Evolutionary conservation across 2,113 vertebrate genomes (phyloP).

Genomic region (Nesoenas mayeri): DNA sequence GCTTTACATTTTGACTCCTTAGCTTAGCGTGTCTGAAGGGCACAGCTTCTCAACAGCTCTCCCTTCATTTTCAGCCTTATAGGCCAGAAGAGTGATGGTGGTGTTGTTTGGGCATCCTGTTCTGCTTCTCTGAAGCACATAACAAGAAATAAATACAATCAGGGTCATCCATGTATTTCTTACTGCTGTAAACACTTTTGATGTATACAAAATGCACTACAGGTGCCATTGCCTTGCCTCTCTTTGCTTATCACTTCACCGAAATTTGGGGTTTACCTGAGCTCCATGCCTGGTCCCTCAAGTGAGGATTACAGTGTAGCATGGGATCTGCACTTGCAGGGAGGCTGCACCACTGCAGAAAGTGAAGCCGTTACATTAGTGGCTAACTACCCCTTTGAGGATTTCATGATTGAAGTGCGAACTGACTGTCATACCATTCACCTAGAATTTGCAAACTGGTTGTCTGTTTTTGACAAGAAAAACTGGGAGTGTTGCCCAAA

Average conservation of each 20-base stretch:
- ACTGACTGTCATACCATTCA: not conserved
- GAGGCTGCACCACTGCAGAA: not conserved
- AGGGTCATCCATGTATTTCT: not conserved
- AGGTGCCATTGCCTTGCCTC: not conserved
- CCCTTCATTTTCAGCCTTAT: not conserved
- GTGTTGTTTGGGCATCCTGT: not conserved
- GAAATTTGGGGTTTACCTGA: not conserved
- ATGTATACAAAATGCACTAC: not conserved
- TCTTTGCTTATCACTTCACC: not conserved
- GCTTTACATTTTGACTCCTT: not conserved
- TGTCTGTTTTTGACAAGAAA: conserved; percentile 9
- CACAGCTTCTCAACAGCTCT: not conserved
- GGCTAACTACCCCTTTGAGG: not conserved
- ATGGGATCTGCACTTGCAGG: not conserved
- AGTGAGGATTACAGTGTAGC: not conserved
- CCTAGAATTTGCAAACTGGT: conserved; percentile 25
- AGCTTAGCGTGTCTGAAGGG: not conserved
- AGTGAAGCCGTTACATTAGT: not conserved
- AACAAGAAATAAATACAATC: not conserved
- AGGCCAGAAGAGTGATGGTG: not conserved
- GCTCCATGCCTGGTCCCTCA: not conserved
- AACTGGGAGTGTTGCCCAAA: not conserved
- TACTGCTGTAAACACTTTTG: not conserved
- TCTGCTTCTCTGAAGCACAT: not conserved
- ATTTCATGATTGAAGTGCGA: not conserved